phyloP scores from a whole-genome alignment of 2,113 vertebrate species.

The Oreochromis niloticus region DNA sequence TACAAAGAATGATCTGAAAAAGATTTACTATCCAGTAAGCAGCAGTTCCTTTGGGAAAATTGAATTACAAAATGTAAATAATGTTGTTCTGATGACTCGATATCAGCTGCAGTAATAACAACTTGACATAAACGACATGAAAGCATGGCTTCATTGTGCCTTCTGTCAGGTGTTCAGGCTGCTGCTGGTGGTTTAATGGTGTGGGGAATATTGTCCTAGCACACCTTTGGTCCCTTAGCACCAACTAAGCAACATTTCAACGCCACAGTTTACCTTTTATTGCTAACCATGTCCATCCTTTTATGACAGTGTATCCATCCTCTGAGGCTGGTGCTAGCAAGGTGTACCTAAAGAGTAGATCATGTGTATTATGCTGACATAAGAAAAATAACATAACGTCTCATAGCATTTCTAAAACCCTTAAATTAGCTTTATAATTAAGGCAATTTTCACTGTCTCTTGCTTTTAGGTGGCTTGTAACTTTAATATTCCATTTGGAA shows the following conservation, averaged over 20 bases:
- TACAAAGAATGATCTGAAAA: not conserved
- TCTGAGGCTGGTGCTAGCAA: not conserved
- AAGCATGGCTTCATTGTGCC: not conserved
- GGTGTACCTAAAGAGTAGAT: not conserved
- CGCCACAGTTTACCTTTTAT: not conserved
- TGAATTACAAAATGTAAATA: not conserved
- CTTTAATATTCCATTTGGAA: not conserved
- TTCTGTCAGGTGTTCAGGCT: not conserved
- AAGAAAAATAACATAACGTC: not conserved
- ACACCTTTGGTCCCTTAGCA: not conserved
- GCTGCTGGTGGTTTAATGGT: not conserved
- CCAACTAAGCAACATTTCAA: not conserved
- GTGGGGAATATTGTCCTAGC: not conserved
- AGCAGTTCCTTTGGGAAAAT: not conserved
- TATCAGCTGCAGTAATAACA: not conserved
- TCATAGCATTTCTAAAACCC: not conserved
- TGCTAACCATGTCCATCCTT: not conserved
- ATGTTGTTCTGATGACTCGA: not conserved
- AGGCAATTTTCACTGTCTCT: not conserved
- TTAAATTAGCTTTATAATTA: not conserved
- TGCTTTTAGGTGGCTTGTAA: not conserved
- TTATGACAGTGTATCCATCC: not conserved
- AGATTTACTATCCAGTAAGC: not conserved
- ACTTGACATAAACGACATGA: not conserved
- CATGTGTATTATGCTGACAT: not conserved